Evolutionary conservation across 2,888 invertebrate genomes (phyloP).

Genomic region (Metalampra italica): DNA sequence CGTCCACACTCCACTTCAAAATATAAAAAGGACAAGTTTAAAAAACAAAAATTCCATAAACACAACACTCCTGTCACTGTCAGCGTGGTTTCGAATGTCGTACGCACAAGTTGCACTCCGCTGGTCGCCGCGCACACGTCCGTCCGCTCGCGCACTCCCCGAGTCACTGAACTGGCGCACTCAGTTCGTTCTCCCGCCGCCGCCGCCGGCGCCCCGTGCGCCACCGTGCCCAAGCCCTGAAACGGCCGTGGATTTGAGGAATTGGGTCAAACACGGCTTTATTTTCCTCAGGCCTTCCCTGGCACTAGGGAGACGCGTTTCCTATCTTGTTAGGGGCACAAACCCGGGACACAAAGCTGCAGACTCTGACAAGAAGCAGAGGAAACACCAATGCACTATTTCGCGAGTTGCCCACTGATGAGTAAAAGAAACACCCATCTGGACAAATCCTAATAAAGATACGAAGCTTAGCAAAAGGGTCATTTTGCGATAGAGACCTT

Average conservation of each 20-base stretch:
- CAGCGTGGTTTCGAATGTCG: conserved; percentile 37
- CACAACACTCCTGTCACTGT: conserved; percentile 65
- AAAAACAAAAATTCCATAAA: conserved; percentile 19
- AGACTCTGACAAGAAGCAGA: too few species aligned
- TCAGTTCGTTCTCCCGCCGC: neutral
- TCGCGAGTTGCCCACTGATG: too few species aligned
- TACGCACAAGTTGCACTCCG: conserved; percentile 42
- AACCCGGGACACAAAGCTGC: too few species aligned
- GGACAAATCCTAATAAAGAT: too few species aligned
- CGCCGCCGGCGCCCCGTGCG: conserved; percentile 31
- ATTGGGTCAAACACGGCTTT: conserved; percentile 51
- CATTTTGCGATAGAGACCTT: too few species aligned
- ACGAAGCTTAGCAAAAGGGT: too few species aligned
- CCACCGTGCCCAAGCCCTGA: conserved; percentile 57
- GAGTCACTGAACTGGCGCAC: conserved; percentile 70
- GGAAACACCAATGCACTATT: too few species aligned
- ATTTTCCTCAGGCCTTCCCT: too few species aligned
- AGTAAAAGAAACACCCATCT: too few species aligned
- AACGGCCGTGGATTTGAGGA: conserved; percentile 56
- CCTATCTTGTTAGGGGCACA: too few species aligned
- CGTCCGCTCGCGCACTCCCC: conserved; percentile 42
- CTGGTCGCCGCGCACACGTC: conserved; percentile 34
- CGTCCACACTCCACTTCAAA: conserved; percentile 39
- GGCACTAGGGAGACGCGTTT: too few species aligned
- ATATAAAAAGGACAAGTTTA: conserved; percentile 18